These are phyloP conservation scores for Bagarius yarrelli DNA, from an alignment of 2,113 vertebrate genomes.

Conservation along the genomic window DNA sequence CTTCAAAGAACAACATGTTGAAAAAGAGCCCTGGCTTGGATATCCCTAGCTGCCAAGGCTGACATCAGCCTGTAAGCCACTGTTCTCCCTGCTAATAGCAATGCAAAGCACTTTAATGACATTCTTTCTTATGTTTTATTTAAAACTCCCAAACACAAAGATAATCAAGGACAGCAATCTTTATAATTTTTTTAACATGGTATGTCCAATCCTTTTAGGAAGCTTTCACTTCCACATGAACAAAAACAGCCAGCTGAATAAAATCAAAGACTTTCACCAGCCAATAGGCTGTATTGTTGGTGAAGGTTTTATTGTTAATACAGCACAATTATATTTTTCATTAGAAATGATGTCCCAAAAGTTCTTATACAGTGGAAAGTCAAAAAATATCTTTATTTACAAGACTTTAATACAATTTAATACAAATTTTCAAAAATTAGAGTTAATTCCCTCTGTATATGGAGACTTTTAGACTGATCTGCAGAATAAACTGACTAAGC, in stretches of 20 bases:
- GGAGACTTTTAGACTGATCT: no score
- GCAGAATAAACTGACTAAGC: not conserved
- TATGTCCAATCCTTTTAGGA: not conserved
- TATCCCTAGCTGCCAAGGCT: conserved; percentile 51
- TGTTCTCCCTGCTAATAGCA: not conserved
- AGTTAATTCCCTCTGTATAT: no score
- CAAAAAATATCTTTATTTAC: no score
- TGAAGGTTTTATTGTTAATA: no score
- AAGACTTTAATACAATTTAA: no score
- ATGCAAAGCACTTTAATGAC: not conserved
- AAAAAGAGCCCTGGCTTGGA: conserved; percentile 60
- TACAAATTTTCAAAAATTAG: no score
- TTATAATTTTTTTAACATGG: not conserved
- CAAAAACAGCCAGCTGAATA: not conserved
- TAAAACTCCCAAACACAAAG: not conserved
- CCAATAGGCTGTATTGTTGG: not conserved
- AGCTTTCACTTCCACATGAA: not conserved
- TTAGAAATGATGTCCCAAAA: no score
- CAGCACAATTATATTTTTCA: not conserved
- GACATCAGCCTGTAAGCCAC: conserved; percentile 35
- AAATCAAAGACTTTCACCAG: not conserved
- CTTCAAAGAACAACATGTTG: conserved; percentile 55
- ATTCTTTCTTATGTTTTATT: not conserved
- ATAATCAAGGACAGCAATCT: not conserved
- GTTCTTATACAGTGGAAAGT: no score